phyloP scores from a whole-genome alignment of 2,888 invertebrate genomes.

The Drosophila kuntzei region DNA sequence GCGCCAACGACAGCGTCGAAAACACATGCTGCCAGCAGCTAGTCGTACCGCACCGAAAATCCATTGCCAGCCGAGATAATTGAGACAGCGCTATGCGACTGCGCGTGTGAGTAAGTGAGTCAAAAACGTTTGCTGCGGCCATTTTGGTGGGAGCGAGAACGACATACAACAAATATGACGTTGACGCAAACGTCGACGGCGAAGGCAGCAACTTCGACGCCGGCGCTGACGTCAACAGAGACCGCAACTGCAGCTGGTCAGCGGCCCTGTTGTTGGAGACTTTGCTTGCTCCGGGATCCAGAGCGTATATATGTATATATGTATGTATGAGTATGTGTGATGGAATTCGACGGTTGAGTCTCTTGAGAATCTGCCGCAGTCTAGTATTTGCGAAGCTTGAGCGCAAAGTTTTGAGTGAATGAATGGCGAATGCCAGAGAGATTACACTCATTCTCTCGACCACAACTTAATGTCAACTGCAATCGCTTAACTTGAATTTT shows the following conservation, averaged over 20 bases:
- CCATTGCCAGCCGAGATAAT: conserved; percentile 24
- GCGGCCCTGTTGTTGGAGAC: conserved; percentile 69
- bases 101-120: conserved; percentile 38
- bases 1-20: conserved; percentile 43
- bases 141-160: conserved; percentile 82
- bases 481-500: conserved; percentile 11
- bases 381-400: conserved; percentile 46
- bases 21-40: conserved; percentile 29
- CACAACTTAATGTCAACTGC: conserved; percentile 22
- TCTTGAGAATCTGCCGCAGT: conserved; percentile 47
- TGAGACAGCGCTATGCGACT: conserved; percentile 25
- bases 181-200: conserved; percentile 20
- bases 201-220: conserved; percentile 30
- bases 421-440: conserved; percentile 4
- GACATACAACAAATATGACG: conserved; percentile 40
- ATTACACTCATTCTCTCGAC: conserved; percentile 22
- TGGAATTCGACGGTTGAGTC: conserved; percentile 59
- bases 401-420: conserved; percentile 65
- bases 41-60: conserved; percentile 50
- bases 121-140: conserved; percentile 57
- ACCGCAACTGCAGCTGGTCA: conserved; percentile 65
- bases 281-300: conserved; percentile 43
- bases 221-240: conserved; percentile 18
- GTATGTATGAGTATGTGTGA: conserved; percentile 37
- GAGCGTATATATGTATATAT: neutral